phyloP scores from a whole-genome alignment of 2,797 vertebrate genomes.

The Pseudocheirus occidentalis region DNA sequence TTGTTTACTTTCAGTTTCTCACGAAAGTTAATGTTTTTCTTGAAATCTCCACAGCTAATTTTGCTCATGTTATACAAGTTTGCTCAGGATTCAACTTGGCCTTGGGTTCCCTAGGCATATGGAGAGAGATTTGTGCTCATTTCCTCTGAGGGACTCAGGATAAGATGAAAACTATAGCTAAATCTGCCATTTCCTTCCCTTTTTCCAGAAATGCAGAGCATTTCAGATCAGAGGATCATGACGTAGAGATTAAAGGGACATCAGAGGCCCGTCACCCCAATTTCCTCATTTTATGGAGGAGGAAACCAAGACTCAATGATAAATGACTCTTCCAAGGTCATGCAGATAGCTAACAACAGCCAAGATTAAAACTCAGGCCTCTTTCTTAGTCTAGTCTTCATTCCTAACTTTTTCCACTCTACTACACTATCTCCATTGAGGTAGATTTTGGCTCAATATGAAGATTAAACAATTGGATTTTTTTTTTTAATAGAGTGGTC shows the following conservation, averaged over 20 bases:
- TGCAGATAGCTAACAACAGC: not conserved
- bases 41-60: not conserved
- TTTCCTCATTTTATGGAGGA: not conserved
- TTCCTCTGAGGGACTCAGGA: not conserved
- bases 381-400: not conserved
- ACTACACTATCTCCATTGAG: not conserved
- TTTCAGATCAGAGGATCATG: not conserved
- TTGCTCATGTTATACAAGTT: not conserved
- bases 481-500: not conserved
- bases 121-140: not conserved
- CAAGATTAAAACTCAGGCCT: not conserved
- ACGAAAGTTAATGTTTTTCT: conserved; percentile 52
- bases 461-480: not conserved
- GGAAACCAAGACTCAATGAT: not conserved
- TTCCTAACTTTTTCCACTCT: not conserved
- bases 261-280: not conserved
- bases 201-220: not conserved
- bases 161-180: no score
- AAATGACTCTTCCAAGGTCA: not conserved
- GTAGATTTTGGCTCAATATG: not conserved
- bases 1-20: conserved; percentile 56
- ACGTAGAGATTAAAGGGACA: not conserved
- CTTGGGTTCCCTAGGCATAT: not conserved
- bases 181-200: fast-evolving
- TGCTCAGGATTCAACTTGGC: fast-evolving